Evolutionary conservation across 2,888 invertebrate species (phyloP).

Genomic region (Parthenolecanium corni): DNA sequence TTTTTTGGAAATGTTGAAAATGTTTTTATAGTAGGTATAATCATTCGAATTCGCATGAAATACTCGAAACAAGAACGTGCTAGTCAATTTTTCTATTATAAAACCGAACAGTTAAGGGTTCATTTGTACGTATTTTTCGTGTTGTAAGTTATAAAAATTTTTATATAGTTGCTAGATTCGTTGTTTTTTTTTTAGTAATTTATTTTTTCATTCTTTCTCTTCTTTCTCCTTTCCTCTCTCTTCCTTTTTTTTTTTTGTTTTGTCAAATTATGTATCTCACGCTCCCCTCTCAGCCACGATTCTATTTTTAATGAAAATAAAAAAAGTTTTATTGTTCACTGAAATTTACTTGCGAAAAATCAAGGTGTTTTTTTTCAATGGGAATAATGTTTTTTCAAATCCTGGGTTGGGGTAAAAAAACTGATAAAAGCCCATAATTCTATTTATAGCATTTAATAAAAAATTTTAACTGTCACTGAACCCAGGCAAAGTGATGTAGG

Average conservation of each 20-base stretch:
- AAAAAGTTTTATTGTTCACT: too few species aligned
- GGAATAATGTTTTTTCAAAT: too few species aligned
- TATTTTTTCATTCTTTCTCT: constrained; percentile 1
- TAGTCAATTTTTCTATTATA: constrained; percentile 26
- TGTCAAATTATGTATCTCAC: not conserved
- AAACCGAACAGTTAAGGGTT: constrained; percentile 11
- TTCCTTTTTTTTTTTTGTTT: constrained; percentile 1
- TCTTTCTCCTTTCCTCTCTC: constrained; percentile 2
- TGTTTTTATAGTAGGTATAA: not conserved
- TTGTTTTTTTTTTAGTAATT: constrained; percentile 15
- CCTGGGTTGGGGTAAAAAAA: too few species aligned
- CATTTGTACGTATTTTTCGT: constrained; percentile 24
- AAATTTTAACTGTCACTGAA: too few species aligned
- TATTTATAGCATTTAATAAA: too few species aligned
- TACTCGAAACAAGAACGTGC: constrained; percentile 26
- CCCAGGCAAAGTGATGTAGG: too few species aligned
- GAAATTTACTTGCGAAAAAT: too few species aligned
- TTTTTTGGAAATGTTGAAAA: not conserved
- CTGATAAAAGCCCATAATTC: too few species aligned
- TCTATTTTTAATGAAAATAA: too few species aligned
- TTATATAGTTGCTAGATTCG: constrained; percentile 25
- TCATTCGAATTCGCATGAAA: constrained; percentile 1
- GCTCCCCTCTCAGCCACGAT: not conserved
- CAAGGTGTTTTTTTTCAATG: too few species aligned
- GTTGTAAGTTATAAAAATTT: constrained; percentile 19